Evolutionary conservation across 2,113 vertebrate genomes (phyloP), one percentile per base, ranked within the genome.

Genomic region (Nannobrachium achirus): DNA sequence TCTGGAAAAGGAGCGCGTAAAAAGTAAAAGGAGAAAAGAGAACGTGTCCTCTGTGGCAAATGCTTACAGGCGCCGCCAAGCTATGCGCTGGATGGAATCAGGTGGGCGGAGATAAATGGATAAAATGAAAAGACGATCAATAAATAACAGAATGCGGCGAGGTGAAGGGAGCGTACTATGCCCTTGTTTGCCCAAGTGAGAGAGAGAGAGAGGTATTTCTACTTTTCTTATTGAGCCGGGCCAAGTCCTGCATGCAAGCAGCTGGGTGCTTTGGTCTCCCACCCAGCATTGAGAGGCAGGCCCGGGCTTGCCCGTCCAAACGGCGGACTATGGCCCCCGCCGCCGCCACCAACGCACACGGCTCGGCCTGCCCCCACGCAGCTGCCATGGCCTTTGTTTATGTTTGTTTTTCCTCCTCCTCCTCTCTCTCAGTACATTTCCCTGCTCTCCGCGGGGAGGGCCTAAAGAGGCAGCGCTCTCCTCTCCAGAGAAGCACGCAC

Each of bases 271-370:
- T n/a, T 33, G 25, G 45, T 51, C 73, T 72, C 78, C 76, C 73
- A 3, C 82, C 78, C 72, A 14, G 73, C 75, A 85, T 79, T 84
- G 39, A 79, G 60, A 75, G 86, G 77, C 89, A 89, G 75, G 89
- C 63, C 86, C 8, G 56, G 80, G 60, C 89, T 69, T 71, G 89
- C 74, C 87, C 55, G 18, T 64, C 72, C 82, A 87, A 89, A 33
- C 80, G 85, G 85, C 75, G 78, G 45, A 57, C 68, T 38, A 64
- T 51, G 75, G 69, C 72, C 68, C 62, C 73, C 82, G 80, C 73
- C 44, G 69, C 72, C 66, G 64, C 73, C 82, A 83, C 72, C 44
- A 76, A 71, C 25, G 42, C 68, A 13, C 71, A 25, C 46, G 7
- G 39, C 25, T 18, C 45, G 50, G 52, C 69, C 56, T 45, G 62